phyloP scores from a whole-genome alignment of 2,113 vertebrate genomes.

The Aepyceros melampus region DNA sequence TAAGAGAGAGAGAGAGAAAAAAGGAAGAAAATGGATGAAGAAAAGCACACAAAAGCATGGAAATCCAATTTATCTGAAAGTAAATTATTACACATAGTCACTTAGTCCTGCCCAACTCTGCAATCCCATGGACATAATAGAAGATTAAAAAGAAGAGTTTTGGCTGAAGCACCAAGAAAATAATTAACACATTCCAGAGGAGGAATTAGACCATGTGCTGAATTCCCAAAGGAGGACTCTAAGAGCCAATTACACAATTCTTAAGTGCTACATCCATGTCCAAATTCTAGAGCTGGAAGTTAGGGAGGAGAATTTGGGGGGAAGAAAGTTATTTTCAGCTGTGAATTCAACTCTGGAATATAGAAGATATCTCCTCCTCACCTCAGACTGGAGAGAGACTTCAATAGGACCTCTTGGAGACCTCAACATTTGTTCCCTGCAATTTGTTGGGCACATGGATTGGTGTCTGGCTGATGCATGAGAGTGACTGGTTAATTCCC shows the following conservation, averaged over 20 bases:
- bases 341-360: not conserved
- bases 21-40: not conserved
- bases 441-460: not conserved
- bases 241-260: constrained; percentile 2
- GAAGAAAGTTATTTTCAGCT: not conserved
- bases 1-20: not conserved
- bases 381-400: not conserved
- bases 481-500: not conserved
- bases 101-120: not conserved
- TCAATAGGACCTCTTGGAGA: not conserved
- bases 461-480: not conserved
- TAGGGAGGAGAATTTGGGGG: not conserved
- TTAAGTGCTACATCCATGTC: not conserved
- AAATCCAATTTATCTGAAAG: not conserved
- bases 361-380: not conserved
- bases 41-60: not conserved
- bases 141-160: constrained; percentile 45
- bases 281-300: not conserved
- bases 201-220: constrained; percentile 43
- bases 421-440: not conserved
- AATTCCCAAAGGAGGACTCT: constrained; percentile 41
- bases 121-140: not conserved
- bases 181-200: constrained; percentile 49
- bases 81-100: not conserved
- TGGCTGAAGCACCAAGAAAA: constrained; percentile 25